Conservation (phyloP, 2,888 invertebrate species). For the Romanomermis culicivorax region DNA sequence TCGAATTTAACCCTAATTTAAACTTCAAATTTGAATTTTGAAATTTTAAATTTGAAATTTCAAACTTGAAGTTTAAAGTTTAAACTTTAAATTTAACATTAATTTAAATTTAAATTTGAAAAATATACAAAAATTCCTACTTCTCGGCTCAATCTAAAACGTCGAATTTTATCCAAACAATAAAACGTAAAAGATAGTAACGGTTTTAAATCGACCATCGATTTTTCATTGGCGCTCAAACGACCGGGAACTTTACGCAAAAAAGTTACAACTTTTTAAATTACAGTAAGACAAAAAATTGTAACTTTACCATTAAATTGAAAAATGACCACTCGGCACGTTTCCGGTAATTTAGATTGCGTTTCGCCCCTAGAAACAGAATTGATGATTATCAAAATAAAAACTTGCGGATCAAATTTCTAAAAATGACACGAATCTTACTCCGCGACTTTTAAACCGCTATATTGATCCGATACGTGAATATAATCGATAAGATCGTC, state of each 20-base stretch:
- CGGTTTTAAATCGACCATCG: constrained; percentile 53
- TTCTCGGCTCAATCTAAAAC: constrained; percentile 24
- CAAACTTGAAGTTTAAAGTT: too few species aligned
- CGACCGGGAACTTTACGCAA: constrained; percentile 32
- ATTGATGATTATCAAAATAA: too few species aligned
- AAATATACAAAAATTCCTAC: too few species aligned
- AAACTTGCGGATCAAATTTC: too few species aligned
- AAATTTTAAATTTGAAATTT: too few species aligned
- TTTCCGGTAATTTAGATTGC: constrained; percentile 43
- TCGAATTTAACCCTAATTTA: too few species aligned
- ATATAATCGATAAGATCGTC: constrained; percentile 70
- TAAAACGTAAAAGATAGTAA: constrained; percentile 71
- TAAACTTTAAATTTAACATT: too few species aligned
- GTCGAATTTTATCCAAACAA: constrained; percentile 68
- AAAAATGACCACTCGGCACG: constrained; percentile 56
- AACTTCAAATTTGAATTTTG: too few species aligned
- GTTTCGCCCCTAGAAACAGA: constrained; percentile 24
- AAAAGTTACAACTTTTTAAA: too few species aligned
- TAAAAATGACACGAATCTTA: too few species aligned
- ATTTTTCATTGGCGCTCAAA: constrained; percentile 30
- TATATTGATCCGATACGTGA: constrained; percentile 88
- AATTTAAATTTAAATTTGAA: too few species aligned
- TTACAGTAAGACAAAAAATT: too few species aligned
- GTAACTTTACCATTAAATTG: constrained; percentile 43
- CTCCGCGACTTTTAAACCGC: constrained; percentile 67